Evolutionary conservation across 1,140 invertebrate genomes (phyloP).

Genomic region (Triops longicaudatus): DNA sequence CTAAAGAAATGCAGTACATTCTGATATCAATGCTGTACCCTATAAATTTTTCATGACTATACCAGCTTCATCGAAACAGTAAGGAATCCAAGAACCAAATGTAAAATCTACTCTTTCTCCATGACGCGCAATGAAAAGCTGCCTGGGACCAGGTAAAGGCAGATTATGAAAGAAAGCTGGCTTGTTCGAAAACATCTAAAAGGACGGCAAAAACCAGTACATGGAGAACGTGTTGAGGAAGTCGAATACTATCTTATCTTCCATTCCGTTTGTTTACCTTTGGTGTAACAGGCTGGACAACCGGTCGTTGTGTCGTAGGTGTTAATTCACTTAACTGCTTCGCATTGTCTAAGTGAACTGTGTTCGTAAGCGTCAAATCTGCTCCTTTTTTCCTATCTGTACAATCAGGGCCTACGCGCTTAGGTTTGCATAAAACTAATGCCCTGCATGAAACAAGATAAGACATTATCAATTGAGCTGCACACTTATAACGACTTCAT

Average conservation of each 20-base stretch:
- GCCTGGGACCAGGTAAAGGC: conserved; percentile 39
- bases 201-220: background rate
- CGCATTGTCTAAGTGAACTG: background rate
- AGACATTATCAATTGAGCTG: background rate
- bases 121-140: conserved; percentile 71
- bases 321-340: background rate
- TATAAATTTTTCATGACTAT: conserved; percentile 32
- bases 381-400: background rate
- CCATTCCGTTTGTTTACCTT: background rate
- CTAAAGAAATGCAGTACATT: conserved; percentile 33
- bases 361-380: background rate
- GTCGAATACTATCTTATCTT: background rate
- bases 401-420: background rate
- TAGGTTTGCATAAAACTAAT: background rate
- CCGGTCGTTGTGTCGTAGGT: background rate
- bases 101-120: conserved; percentile 86
- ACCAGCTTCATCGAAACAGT: conserved; percentile 72
- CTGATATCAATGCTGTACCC: background rate
- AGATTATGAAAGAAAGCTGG: conserved; percentile 33
- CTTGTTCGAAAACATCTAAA: background rate
- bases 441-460: background rate
- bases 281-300: background rate
- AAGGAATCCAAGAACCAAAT: conserved; percentile 77
- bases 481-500: background rate
- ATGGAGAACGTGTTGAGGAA: background rate